Evolutionary conservation across 2,888 invertebrate species (phyloP), one percentile per base, ranked within the genome.

Genomic region (Tenthredo amoena): DNA sequence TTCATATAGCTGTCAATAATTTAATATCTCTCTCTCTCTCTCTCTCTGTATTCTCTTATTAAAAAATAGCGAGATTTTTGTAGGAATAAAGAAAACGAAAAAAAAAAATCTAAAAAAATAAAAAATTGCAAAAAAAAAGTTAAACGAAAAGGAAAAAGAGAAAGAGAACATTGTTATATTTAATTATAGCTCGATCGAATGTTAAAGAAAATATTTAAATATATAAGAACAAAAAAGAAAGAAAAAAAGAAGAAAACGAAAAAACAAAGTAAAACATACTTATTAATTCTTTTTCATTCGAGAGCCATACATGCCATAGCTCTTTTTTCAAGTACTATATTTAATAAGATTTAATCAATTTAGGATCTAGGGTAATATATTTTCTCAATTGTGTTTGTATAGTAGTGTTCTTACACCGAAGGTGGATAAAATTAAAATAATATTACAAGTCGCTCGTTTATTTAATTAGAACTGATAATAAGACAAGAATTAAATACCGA

Each of bases 261-360:
- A 21, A 21, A 26, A 55, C 3, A 55, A 58, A 58, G 26, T 2
- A 26, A 62, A 62, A 62, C 10, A 21, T 12, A 62, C 26, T 62
- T 26, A 26, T 9, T 62, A 5, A 62, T 72, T 72, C 37, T 40
- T 37, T 72, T 34, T 37, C 40, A 72, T 81, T 87, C 86, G 74
- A 55, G 71, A 85, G 86, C 89, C 90, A 88, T 87, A 84, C 88
- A 87, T 89, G 89, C 88, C 89, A 88, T 89, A 87, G 89, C 87
- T 74, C 62, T 77, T 88, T 89, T 90, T 90, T 88, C 89, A 91
- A 91, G 85, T 90, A 91, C 90, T 74, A 74, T 43, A 74, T 74
- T n/a, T 43, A 72, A 88, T 91, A 92, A 91, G 89, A 90, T 90
- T 89, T 92, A 92, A 91, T 87, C 87, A 91, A 92, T 91, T 91